Percentiles rank a stretch among this genome's conserved stretches.
Conservation (phyloP, 1,140 invertebrate species). For the Ceratina calcarata region DNA sequence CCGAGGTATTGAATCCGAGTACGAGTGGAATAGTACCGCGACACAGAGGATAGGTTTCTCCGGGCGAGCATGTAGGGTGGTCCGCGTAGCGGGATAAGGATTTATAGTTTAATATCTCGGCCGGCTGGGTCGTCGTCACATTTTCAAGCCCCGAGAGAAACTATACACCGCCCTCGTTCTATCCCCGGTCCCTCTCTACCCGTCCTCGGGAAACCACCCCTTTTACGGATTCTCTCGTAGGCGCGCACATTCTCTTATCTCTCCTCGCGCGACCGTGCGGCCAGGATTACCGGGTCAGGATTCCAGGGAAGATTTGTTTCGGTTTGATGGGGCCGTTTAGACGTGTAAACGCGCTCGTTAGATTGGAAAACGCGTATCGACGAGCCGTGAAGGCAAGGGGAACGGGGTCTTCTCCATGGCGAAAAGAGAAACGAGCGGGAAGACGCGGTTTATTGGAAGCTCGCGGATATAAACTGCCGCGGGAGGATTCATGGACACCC, state of each 20-base stretch:
- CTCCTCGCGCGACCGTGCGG: conserved; percentile 18
- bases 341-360: conserved; percentile 76
- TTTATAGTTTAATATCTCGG: conserved; percentile 81
- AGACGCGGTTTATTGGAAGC: conserved; percentile 60
- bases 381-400: background rate
- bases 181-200: background rate
- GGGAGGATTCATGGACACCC: conserved; percentile 10
- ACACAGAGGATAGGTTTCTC: conserved; percentile 59
- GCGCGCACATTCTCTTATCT: conserved; percentile 26
- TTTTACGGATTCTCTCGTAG: conserved; percentile 53
- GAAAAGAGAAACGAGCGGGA: background rate
- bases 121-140: conserved; percentile 77
- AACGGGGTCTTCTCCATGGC: too few species aligned
- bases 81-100: conserved; percentile 78
- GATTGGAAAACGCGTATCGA: conserved; percentile 69
- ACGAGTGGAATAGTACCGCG: conserved; percentile 42
- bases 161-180: conserved; percentile 68
- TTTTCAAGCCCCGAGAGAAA: conserved; percentile 77
- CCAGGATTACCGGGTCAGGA: conserved; percentile 62
- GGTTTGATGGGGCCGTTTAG: conserved; percentile 75
- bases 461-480: conserved; percentile 40
- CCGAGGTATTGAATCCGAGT: too few species aligned
- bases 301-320: conserved; percentile 74
- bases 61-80: conserved; percentile 61
- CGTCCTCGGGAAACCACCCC: conserved; percentile 38